Conservation (phyloP, 2,888 invertebrate species). For the Dascillus cervinus region DNA sequence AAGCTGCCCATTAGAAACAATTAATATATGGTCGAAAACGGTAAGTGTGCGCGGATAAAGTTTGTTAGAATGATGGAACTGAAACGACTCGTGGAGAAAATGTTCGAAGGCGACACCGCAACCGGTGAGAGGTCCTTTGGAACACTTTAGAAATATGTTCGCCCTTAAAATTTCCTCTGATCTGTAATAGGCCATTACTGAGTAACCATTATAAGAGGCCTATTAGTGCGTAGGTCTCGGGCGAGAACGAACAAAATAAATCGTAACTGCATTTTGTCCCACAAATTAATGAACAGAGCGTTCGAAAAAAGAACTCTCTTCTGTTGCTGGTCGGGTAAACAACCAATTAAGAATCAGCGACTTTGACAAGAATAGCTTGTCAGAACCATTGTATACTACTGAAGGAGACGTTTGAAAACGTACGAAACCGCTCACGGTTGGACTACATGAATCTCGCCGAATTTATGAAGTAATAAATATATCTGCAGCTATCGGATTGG, state of each 20-base stretch:
- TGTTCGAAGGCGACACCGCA: conserved; percentile 15
- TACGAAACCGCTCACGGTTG: conserved; percentile 22
- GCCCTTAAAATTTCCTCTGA: conserved; percentile 14
- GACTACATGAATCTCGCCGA: conserved; percentile 22
- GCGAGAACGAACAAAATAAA: conserved; percentile 11
- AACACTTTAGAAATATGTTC: conserved; percentile 18
- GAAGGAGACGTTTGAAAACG: conserved; percentile 30
- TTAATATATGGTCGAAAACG: conserved; percentile 25
- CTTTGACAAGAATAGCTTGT: conserved; percentile 34
- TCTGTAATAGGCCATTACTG: conserved; percentile 17
- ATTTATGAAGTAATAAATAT: conserved; percentile 33
- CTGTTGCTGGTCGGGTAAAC: conserved; percentile 30
- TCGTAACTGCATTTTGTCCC: conserved; percentile 18
- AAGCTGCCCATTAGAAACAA: conserved; percentile 32
- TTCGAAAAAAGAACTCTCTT: conserved; percentile 25
- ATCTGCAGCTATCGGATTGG: conserved; percentile 17
- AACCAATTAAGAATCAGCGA: conserved; percentile 34
- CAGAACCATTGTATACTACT: conserved; percentile 31
- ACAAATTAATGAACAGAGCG: conserved; percentile 26
- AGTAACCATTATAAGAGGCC: conserved; percentile 10
- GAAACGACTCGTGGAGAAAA: neutral
- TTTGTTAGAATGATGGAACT: too few species aligned
- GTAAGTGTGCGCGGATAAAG: conserved; percentile 5
- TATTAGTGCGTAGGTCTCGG: conserved; percentile 8
- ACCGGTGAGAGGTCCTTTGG: conserved; percentile 20